Base-by-base conservation (phyloP, 1,140 invertebrate species). In the Diachasmimorpha longicaudata region DNA sequence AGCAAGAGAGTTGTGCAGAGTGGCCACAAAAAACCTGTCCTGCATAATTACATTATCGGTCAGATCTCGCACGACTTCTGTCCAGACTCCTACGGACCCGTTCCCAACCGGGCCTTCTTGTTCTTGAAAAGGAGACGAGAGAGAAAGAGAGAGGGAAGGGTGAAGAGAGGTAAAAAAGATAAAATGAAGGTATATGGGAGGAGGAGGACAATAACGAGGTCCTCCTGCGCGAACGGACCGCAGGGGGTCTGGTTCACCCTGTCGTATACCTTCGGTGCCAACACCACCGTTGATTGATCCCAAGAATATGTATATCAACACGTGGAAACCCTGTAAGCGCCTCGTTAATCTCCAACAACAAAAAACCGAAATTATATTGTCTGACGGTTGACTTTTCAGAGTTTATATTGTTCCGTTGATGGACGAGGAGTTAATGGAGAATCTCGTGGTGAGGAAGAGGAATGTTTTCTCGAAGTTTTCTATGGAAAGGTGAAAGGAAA, bases 31-130 rank as follows among this genome's bases (percentile, higher is more conserved):
- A 84, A 86, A 85, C 84, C 80, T 81, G 84, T 86, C 84, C 78
- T 74, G 83, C 81, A 85, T 84, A 83, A 86, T 86, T 84, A 82
- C 80, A 82, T 85, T 85, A 86, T 85, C 84, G 85, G 79, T 83
- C 82, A 84, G 80, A 84, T 85, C 81, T 83, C 78, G 82, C 77
- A 79, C 80, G 79, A 85, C 79, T 85, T 84, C 81, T 84, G 79
- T 84, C 79, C 76, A 74, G 70, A 72, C 67, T 52, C 36, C 55
- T 73, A 52, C 37, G 55, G 78, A 79, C 55, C 69, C 52, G 72
- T 79, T 58, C 66, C 25, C 74, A 48, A 75, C 75, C 69, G 63
- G 74, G 75, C 70, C 48, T 71, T 72, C 19, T 55, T 67, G 31
- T 23, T 58, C n/a, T n/a, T 55, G 25, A 58, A 42, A 37, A n/a